Evolutionary conservation across 2,888 invertebrate species (phyloP).

Genomic region (Caenorhabditis sulstoni): DNA sequence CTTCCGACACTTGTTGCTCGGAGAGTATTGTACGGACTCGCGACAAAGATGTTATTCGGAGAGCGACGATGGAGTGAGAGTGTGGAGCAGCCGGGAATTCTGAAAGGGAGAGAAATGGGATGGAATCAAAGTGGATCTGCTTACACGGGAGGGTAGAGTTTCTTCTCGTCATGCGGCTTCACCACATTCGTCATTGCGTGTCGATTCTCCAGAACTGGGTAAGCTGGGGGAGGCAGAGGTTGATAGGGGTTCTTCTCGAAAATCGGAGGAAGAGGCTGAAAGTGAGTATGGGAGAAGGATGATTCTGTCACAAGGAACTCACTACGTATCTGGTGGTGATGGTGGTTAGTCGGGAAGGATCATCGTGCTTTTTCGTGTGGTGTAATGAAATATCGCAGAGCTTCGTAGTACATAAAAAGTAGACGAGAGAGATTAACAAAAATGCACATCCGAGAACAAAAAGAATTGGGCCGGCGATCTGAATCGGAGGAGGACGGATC

Average conservation of each 20-base stretch:
- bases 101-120: no score
- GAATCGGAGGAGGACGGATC: conserved; percentile 75
- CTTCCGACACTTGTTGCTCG: conserved; percentile 70
- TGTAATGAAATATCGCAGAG: conserved; percentile 77
- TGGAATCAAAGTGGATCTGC: conserved; percentile 11
- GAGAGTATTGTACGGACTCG: conserved; percentile 80
- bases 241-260: conserved; percentile 80
- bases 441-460: conserved; percentile 72
- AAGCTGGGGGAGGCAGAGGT: conserved; percentile 79
- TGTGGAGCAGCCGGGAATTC: conserved; percentile 79
- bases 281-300: neutral
- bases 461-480: conserved; percentile 79
- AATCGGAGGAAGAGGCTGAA: conserved; percentile 73
- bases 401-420: conserved; percentile 74
- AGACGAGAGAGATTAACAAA: conserved; percentile 70
- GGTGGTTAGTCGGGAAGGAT: conserved; percentile 76
- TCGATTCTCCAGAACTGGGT: conserved; percentile 78
- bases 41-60: conserved; percentile 75
- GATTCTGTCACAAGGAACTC: neutral
- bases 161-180: conserved; percentile 79
- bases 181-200: conserved; percentile 78
- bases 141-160: conserved; percentile 81
- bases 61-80: conserved; percentile 76
- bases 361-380: conserved; percentile 78
- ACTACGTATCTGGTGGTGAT: conserved; percentile 78